A percentile compares a stretch with the other conserved stretches of the same genome.
Conservation (phyloP, 2,888 invertebrate species). For the Tenthredo mesomela region DNA sequence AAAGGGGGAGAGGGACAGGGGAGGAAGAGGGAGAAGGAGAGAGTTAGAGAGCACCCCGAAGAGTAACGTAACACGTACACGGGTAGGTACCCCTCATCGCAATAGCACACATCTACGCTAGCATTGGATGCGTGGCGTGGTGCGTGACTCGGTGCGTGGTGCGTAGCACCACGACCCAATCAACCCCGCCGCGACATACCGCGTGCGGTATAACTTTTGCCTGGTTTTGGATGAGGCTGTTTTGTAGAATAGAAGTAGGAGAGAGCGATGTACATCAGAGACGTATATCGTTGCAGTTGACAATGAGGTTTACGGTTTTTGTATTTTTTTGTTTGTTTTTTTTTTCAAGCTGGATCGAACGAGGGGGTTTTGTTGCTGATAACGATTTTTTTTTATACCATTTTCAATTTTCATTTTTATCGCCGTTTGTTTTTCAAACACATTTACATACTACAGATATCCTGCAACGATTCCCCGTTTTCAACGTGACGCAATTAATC, state of each 20-base stretch:
- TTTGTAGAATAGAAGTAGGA: background rate
- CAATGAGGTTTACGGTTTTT: background rate
- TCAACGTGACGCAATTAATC: constrained; percentile 50
- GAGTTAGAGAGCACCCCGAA: constrained; percentile 48
- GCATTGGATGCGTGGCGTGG: constrained; percentile 39
- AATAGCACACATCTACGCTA: constrained; percentile 37
- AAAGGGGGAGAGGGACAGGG: background rate
- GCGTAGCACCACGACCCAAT: constrained; percentile 51
- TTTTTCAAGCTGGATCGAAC: background rate
- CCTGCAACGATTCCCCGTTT: constrained; percentile 44
- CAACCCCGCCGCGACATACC: constrained; percentile 50
- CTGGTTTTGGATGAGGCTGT: background rate
- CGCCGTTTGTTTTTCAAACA: constrained; percentile 12
- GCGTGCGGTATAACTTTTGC: constrained; percentile 45
- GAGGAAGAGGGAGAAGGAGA: constrained; percentile 54
- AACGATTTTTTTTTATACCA: constrained; percentile 10
- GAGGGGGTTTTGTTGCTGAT: background rate
- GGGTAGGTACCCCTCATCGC: constrained; percentile 24
- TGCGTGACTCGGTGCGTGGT: constrained; percentile 42
- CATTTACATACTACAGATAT: background rate
- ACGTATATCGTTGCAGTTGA: background rate
- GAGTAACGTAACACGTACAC: constrained; percentile 54
- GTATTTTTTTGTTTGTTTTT: background rate
- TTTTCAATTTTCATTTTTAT: constrained; percentile 17
- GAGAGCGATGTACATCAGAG: background rate